These are phyloP conservation scores for Sinosuthora webbiana DNA, from an alignment of 2,113 vertebrate species.

Conservation along the genomic window DNA sequence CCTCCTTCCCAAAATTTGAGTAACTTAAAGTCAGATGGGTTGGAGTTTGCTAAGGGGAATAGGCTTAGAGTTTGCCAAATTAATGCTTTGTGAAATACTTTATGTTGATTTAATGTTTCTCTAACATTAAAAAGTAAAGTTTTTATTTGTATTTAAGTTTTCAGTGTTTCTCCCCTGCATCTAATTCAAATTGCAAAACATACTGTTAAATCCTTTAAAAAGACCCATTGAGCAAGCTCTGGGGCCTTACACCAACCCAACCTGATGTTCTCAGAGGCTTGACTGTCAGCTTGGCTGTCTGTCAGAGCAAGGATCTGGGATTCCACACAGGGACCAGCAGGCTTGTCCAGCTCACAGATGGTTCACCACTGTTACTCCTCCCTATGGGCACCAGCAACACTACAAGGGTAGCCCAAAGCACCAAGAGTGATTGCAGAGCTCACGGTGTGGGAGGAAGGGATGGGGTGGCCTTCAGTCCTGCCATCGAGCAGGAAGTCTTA, in stretches of 20 bases:
- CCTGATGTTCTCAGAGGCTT: too few relatives aligned
- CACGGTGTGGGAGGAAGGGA: accelerated
- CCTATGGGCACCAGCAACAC: accelerated
- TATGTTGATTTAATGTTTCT: neutral
- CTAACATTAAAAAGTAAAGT: neutral
- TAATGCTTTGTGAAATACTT: neutral
- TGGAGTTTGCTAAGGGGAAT: neutral
- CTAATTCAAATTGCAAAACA: neutral
- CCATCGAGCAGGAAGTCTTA: accelerated
- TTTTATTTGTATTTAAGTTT: neutral
- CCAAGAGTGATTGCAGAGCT: neutral
- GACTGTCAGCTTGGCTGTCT: neutral
- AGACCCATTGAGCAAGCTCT: neutral
- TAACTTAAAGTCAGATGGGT: neutral
- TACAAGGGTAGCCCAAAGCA: neutral
- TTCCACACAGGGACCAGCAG: neutral
- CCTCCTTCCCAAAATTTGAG: neutral
- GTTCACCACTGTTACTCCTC: neutral
- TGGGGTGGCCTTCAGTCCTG: neutral
- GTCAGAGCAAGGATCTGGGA: neutral
- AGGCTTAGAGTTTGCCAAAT: neutral
- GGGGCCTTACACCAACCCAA: neutral
- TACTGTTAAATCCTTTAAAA: neutral
- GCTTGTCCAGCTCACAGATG: neutral
- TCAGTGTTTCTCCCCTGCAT: neutral